Base-by-base conservation (phyloP, 1,140 invertebrate genomes). In the Chironomus striatipennis region DNA sequence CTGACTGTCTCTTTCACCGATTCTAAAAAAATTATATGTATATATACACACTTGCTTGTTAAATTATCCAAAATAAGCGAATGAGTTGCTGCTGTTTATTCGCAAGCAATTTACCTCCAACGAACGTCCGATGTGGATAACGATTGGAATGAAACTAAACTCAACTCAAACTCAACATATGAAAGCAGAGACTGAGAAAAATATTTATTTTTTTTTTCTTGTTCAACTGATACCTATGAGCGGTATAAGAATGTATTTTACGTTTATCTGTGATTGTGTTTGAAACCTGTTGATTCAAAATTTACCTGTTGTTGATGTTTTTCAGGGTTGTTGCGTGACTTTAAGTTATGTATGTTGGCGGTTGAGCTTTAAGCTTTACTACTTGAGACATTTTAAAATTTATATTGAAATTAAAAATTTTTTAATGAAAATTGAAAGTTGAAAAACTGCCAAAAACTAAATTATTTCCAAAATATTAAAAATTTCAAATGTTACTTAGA, bases 301-400 rank as follows among this genome's bases (percentile, higher is more conserved):
- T 57, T 57, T 57, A 57, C 47, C 47, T 57, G 47, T 57, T 57
- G 47, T 47, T 57, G 47, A n/a, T 47, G 43, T 47, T 57, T 12
- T 57, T 12, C 47, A 57, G 47, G 47, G 47, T n/a, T 57, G 47
- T 34, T 34, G 24, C 24, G 24, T 34, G 24, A 34, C 24, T 34
- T 34, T 34, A 34, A 2, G 1, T 34, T 34, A 34, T 34, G 24
- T 34, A 34, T 34, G 24, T 34, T 34, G 24, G 24, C 5, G 24
- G 24, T 34, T 34, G 24, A 34, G 24, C 24, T 34, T 34, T 34
- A 34, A 34, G 24, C 24, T 34, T 34, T 34, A 34, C 1, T 34
- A 34, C 1, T 34, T 34, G 24, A n/a, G 24, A 34, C 5, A 2
- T 34, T 57, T n/a, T 57, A n/a, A n/a, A n/a, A n/a, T n/a, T n/a